Base-by-base conservation (phyloP, 2,888 invertebrate genomes). In the Eristalis intricaria region DNA sequence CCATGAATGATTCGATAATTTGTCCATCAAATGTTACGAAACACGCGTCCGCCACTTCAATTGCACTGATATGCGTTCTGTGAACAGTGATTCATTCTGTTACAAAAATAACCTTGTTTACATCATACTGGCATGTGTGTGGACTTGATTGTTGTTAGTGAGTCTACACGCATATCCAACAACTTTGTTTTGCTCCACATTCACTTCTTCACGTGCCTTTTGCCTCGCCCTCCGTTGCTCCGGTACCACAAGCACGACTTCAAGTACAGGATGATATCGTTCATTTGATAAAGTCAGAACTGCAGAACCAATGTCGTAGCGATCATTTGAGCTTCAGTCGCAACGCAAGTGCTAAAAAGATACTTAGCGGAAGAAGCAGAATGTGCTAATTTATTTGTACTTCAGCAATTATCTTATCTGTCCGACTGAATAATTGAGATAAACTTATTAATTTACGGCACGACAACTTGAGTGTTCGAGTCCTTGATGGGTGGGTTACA, bases 351-450 rank as follows among this genome's bases (percentile, higher is more conserved):
- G 19, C 32, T 60, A 60, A 60, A 43, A 23, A 43, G 50, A 23
- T 3, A 10, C 35, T 19, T 23, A 35, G 32, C 50, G 32, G 43
- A 22, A 56, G 60, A 11, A 15, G 40, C 63, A 32, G 32, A 26
- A 64, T 64, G 73, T 64, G 65, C 66, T 58, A 58, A 66, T 61
- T 69, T 77, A 32, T 69, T 63, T 73, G 63, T 50, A 63, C 71
- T 63, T 29, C 19, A 43, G 19, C 19, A 73, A 73, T 63, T 69
- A 77, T 77, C 77, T 77, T 77, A 77, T 77, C 77, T 77, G 32
- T n/a, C 23, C 22, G 56, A 50, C 35, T 15, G 50, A 61, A 61
- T 35, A 43, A 23, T 32, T 50, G 40, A 66, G 75, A 76, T 76
- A 76, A 68, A 76, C 4, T 23, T 60, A 40, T 66, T 40, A 76